Percentiles rank a stretch among this genome's conserved stretches.
Conservation (phyloP, 2,113 vertebrate genomes). For the Diphyllodes magnificus region DNA sequence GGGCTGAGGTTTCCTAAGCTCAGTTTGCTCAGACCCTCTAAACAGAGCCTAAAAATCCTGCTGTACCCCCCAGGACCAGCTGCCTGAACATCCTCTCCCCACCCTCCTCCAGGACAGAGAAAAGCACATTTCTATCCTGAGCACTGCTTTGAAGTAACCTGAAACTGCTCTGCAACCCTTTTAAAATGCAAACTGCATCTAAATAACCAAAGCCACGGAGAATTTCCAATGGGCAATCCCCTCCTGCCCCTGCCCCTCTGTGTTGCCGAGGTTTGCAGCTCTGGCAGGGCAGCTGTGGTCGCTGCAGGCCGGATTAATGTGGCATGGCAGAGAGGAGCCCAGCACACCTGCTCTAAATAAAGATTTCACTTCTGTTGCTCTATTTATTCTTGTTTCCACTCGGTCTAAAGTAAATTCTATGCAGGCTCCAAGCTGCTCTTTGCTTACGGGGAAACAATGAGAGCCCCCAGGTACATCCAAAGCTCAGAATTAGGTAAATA, state of each 20-base stretch:
- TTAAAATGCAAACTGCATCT: background rate
- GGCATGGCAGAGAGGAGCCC: background rate
- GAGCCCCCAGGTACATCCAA: background rate
- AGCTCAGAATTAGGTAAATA: constrained; percentile 39
- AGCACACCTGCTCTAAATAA: constrained; percentile 41
- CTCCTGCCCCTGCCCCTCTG: background rate
- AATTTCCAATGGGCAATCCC: background rate
- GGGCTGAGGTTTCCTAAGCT: background rate
- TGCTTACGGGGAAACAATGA: background rate
- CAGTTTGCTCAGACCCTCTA: background rate
- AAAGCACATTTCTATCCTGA: background rate
- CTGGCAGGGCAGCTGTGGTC: constrained; percentile 18
- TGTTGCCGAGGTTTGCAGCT: background rate
- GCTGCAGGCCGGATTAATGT: constrained; percentile 20
- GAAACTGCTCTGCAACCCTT: background rate
- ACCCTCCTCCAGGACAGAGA: background rate
- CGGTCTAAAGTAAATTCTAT: background rate
- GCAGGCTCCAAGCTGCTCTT: constrained; percentile 8
- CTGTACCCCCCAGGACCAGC: background rate
- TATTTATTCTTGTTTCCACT: constrained; percentile 22
- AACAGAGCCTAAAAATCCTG: background rate
- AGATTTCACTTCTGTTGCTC: constrained; percentile 17
- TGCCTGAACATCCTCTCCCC: background rate
- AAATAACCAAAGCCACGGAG: background rate
- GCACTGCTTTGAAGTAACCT: background rate